A percentile compares a stretch with the other conserved stretches of the same genome.
Conservation (phyloP, 2,113 vertebrate genomes). For the Thryonomys swinderianus region DNA sequence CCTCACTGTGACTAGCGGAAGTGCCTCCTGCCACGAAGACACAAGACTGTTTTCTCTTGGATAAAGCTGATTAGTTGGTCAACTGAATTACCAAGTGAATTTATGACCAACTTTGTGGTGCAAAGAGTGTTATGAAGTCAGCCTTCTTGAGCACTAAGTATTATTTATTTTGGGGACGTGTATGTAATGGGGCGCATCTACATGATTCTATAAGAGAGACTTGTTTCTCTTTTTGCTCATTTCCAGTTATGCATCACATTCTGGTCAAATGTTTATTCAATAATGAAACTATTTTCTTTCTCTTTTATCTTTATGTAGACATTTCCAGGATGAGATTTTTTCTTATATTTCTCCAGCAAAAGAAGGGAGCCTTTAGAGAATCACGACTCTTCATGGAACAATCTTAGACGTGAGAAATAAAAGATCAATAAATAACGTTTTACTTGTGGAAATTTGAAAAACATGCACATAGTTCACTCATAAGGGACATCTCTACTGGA, state of each 20-base stretch:
- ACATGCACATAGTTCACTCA: background rate
- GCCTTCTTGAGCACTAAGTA: background rate
- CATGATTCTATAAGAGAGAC: background rate
- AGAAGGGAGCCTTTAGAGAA: background rate
- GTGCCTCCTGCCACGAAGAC: background rate
- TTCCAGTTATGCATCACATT: background rate
- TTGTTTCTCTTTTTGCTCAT: background rate
- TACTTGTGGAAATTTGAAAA: background rate
- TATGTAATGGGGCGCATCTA: background rate
- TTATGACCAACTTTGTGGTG: background rate
- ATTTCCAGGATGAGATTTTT: background rate
- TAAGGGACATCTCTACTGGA: background rate
- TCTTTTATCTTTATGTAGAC: background rate
- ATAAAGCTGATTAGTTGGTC: background rate
- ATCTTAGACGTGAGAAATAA: background rate
- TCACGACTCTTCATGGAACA: background rate
- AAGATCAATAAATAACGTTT: slow-evolving; percentile 4
- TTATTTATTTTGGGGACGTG: background rate
- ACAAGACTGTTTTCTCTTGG: background rate
- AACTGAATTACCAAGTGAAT: background rate
- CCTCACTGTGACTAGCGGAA: background rate
- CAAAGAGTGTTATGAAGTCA: background rate
- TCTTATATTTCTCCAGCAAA: background rate
- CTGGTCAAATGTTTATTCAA: background rate
- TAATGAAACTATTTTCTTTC: background rate